Percentiles rank a stretch among this genome's conserved stretches.
Conservation (phyloP, 2,888 invertebrate species). For the Fragum fragum region DNA sequence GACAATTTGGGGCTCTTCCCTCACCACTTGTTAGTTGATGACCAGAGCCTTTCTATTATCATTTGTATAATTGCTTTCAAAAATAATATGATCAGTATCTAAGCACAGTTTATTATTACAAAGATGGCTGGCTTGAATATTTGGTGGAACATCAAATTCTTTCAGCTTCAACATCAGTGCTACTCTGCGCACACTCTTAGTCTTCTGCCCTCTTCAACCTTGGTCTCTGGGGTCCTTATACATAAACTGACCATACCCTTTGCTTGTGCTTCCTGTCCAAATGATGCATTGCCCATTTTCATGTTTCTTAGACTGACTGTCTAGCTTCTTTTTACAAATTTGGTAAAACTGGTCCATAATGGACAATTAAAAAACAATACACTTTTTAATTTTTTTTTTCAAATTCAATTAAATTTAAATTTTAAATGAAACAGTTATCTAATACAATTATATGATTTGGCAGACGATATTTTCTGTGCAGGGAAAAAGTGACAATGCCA, state of each 20-base stretch:
- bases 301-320: conserved; percentile 5
- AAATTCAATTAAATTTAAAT: conserved; percentile 1
- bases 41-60: conserved; percentile 7
- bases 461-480: neutral
- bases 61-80: conserved; percentile 17
- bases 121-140: conserved; percentile 23
- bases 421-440: neutral
- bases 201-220: neutral
- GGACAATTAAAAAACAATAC: neutral
- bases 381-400: neutral
- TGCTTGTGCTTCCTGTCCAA: conserved; percentile 21
- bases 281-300: conserved; percentile 29
- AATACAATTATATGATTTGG: neutral
- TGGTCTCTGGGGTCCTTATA: conserved; percentile 22
- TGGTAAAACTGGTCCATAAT: neutral
- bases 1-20: neutral
- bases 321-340: conserved; percentile 6
- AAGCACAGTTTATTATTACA: conserved; percentile 31
- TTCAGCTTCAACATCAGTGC: conserved; percentile 15
- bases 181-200: conserved; percentile 27
- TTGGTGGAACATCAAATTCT: conserved; percentile 8
- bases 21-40: neutral
- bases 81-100: conserved; percentile 16
- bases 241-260: conserved; percentile 33
- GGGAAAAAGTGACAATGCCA: neutral